Conservation (phyloP, 2,113 vertebrate genomes). For the Platanista minor region DNA sequence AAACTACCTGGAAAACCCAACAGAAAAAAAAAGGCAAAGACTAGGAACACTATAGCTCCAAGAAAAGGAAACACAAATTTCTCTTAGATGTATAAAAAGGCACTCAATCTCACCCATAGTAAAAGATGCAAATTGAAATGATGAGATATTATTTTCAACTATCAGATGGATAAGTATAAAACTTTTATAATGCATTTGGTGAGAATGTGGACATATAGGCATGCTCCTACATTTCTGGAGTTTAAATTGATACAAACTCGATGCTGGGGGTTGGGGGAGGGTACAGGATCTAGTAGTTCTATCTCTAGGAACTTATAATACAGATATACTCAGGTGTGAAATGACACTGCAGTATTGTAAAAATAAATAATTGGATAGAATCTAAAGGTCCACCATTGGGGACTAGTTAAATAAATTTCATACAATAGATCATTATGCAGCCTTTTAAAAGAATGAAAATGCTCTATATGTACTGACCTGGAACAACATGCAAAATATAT, state of each 20-base stretch:
- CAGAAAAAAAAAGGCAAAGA: background rate
- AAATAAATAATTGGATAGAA: background rate
- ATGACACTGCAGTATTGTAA: background rate
- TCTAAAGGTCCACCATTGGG: background rate
- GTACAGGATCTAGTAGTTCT: background rate
- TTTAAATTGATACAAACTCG: background rate
- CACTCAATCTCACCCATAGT: background rate
- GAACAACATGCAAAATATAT: background rate
- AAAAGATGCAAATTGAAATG: background rate
- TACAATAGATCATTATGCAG: background rate
- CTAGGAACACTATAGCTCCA: background rate
- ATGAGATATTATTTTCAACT: background rate
- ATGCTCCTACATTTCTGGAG: background rate
- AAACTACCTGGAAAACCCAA: background rate
- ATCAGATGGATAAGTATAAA: background rate
- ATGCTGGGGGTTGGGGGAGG: background rate
- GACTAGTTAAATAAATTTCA: background rate
- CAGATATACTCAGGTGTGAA: background rate
- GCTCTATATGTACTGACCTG: background rate
- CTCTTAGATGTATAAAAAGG: background rate
- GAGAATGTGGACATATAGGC: background rate
- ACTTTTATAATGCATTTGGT: background rate
- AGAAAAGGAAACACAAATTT: background rate
- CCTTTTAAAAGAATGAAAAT: background rate
- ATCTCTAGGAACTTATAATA: background rate